A percentile compares a stretch with the other conserved stretches of the same genome.
Conservation (phyloP, 2,888 invertebrate genomes). For the Euzophera pinguis region DNA sequence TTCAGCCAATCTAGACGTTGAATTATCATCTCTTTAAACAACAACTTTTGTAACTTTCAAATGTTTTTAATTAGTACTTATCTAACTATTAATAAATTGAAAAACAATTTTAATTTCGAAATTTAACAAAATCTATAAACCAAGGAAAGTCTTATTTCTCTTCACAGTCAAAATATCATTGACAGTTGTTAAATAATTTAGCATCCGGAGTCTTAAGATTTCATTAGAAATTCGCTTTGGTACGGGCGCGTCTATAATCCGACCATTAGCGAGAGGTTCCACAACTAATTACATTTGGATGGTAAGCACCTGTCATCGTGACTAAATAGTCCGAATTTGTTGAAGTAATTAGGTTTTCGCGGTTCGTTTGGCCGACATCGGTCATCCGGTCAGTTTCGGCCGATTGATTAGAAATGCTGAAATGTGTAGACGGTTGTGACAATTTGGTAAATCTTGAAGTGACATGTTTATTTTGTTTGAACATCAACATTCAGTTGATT, state of each 20-base stretch:
- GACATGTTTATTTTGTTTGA: too few species aligned
- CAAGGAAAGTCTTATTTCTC: too few species aligned
- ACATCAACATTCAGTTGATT: too few species aligned
- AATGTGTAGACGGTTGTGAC: conserved; percentile 1
- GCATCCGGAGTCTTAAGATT: conserved; percentile 51
- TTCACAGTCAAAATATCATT: conserved; percentile 36
- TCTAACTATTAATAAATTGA: too few species aligned
- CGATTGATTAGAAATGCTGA: conserved; percentile 48
- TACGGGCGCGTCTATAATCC: conserved; percentile 46
- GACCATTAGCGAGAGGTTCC: conserved; percentile 52
- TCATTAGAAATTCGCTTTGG: conserved; percentile 69
- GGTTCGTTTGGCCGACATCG: conserved; percentile 53
- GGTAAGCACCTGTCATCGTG: conserved; percentile 62
- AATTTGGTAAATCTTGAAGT: neutral
- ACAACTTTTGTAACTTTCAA: too few species aligned
- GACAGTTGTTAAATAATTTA: conserved; percentile 59
- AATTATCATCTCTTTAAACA: too few species aligned
- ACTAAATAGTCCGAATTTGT: conserved; percentile 32
- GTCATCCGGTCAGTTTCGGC: conserved; percentile 36
- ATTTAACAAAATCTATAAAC: too few species aligned
- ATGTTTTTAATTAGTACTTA: too few species aligned
- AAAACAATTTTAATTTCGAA: too few species aligned
- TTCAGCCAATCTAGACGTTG: too few species aligned
- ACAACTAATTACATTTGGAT: conserved; percentile 62
- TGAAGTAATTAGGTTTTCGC: conserved; percentile 50